Percentiles rank a stretch among this genome's conserved stretches.
Evolutionary conservation across 2,888 invertebrate species (phyloP).

Genomic region (Dicyrtoma fusca): DNA sequence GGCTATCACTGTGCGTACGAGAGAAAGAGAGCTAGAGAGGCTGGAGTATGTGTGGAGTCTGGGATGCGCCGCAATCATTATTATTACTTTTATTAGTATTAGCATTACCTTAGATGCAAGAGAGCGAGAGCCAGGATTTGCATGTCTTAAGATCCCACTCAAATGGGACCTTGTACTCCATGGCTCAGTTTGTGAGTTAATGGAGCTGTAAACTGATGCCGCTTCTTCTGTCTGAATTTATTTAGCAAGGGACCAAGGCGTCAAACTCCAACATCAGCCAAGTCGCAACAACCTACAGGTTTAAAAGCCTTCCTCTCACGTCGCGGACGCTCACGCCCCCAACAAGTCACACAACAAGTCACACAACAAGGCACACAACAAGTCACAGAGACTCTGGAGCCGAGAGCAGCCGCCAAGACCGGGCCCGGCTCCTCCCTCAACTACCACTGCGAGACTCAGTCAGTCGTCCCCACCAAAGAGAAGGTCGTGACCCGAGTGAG

Average conservation of each 20-base stretch:
- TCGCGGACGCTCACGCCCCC: not conserved
- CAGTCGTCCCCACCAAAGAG: too few relatives aligned
- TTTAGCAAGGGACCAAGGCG: constrained; percentile 50
- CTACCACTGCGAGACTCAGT: too few relatives aligned
- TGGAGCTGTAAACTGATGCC: constrained; percentile 14
- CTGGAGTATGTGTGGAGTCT: too few relatives aligned
- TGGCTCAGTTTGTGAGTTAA: constrained; percentile 1
- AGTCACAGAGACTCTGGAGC: not conserved
- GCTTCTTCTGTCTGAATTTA: constrained; percentile 31
- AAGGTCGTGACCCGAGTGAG: too few relatives aligned
- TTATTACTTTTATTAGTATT: too few relatives aligned
- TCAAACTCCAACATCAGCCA: constrained; percentile 35
- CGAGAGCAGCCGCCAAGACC: not conserved
- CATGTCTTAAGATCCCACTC: not conserved
- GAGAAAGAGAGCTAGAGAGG: too few relatives aligned
- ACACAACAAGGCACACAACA: not conserved
- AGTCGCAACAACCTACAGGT: constrained; percentile 41
- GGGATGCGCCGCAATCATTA: too few relatives aligned
- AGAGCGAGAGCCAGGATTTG: not conserved
- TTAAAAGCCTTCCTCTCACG: constrained; percentile 46
- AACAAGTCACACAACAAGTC: not conserved
- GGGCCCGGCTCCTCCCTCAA: not conserved
- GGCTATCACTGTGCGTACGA: too few relatives aligned
- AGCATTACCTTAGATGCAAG: not conserved
- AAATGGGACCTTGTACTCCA: not conserved